Evolutionary conservation across 2,113 vertebrate species (phyloP).

Genomic region (Hemibagrus wyckioides): DNA sequence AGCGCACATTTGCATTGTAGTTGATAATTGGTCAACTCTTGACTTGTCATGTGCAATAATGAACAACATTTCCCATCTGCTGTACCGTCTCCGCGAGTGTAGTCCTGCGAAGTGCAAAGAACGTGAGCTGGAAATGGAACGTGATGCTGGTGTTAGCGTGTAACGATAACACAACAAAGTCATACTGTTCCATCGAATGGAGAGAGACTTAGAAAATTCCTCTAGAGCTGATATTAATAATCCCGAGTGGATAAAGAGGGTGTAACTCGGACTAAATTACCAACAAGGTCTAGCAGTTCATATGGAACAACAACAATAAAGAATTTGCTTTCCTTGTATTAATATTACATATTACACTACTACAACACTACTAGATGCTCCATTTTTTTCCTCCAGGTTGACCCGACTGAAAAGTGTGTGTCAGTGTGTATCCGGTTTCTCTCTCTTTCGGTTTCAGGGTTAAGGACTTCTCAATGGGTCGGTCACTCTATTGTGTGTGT

Average conservation of each 20-base stretch:
- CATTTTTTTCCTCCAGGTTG: neutral
- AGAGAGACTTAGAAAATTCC: neutral
- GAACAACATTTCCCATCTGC: constrained; percentile 4
- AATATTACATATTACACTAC: neutral
- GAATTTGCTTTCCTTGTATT: neutral
- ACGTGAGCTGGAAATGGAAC: neutral
- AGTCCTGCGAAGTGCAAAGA: neutral
- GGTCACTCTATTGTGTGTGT: constrained; percentile 27
- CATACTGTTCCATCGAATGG: neutral
- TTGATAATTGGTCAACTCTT: constrained; percentile 26
- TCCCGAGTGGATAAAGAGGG: too few species aligned
- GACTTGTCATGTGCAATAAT: constrained; percentile 25
- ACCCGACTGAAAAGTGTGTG: constrained; percentile 15
- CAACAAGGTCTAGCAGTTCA: neutral
- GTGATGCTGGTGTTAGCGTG: neutral
- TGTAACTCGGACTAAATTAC: neutral
- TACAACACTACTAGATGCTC: neutral
- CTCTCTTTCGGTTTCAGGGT: constrained; percentile 13
- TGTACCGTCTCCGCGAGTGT: neutral
- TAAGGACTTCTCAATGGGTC: constrained; percentile 30
- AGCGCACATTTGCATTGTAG: neutral
- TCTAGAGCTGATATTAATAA: neutral
- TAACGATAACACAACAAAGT: neutral
- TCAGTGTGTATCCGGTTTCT: constrained; percentile 22
- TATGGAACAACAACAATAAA: neutral